Percentiles rank a stretch among this genome's conserved stretches.
phyloP scores from a whole-genome alignment of 2,113 vertebrate species.

The Amphilophus citrinellus region DNA sequence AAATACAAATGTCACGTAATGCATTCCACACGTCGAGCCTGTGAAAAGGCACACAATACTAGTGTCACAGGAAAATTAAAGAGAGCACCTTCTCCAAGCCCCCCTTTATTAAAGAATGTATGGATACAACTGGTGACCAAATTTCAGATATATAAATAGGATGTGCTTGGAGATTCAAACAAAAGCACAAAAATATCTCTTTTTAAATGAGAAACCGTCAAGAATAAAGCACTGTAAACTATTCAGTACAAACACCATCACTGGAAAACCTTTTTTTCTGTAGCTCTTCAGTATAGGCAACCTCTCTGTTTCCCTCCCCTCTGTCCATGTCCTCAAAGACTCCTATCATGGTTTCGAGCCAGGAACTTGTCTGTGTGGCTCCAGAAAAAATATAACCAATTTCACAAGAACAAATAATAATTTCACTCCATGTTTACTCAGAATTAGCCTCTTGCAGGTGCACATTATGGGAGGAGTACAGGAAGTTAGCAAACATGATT shows the following conservation, averaged over 20 bases:
- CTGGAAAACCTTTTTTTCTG: conserved; percentile 21
- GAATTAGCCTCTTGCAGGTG: conserved; percentile 22
- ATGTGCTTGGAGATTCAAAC: conserved; percentile 10
- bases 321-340: conserved; percentile 4
- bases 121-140: neutral
- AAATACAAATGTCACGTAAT: conserved; percentile 48
- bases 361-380: conserved; percentile 36
- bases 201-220: conserved; percentile 7
- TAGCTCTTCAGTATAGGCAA: conserved; percentile 25
- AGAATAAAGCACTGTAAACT: conserved; percentile 18
- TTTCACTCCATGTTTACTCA: conserved; percentile 52
- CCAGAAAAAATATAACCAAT: conserved; percentile 56
- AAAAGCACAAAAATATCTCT: neutral
- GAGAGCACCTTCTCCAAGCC: neutral
- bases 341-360: conserved; percentile 18
- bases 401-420: conserved; percentile 63
- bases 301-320: conserved; percentile 13
- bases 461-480: neutral
- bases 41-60: conserved; percentile 42
- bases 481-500: conserved; percentile 1
- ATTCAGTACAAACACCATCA: conserved; percentile 41
- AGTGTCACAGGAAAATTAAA: conserved; percentile 19
- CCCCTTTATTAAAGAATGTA: neutral
- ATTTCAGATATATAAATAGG: conserved; percentile 1
- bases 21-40: conserved; percentile 65